These are phyloP conservation scores for Monopterus albus DNA, from an alignment of 2,113 vertebrate genomes.

Conservation along the genomic window DNA sequence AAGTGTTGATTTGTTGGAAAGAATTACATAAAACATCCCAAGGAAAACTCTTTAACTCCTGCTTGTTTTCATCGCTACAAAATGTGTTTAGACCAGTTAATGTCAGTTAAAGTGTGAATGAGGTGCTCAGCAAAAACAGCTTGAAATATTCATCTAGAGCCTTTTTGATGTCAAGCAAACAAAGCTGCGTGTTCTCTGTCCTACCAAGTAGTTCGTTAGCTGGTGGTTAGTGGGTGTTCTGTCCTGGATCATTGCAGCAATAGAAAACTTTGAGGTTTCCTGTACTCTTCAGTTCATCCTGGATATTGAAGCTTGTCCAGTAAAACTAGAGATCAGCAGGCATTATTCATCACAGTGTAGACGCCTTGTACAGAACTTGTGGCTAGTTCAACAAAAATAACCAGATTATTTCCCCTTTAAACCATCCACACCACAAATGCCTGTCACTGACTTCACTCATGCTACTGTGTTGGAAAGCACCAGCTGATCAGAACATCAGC, in stretches of 20 bases:
- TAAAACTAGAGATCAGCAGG: neutral
- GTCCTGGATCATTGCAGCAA: neutral
- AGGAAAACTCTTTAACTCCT: neutral
- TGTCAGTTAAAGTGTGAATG: neutral
- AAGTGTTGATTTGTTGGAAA: neutral
- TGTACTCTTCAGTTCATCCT: neutral
- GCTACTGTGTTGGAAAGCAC: neutral
- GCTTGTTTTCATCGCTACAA: neutral
- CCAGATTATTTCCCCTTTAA: neutral
- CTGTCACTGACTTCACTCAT: neutral
- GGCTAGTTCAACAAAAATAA: slow-evolving; percentile 1
- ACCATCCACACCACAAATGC: neutral
- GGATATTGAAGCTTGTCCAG: neutral
- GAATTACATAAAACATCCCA: neutral
- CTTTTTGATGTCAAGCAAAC: neutral
- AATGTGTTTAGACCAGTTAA: neutral
- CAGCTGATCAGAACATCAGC: too few species aligned
- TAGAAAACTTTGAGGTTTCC: neutral
- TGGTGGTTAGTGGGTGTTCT: neutral
- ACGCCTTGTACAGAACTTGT: neutral
- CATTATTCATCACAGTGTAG: neutral
- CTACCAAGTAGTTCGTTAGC: neutral
- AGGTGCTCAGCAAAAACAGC: neutral
- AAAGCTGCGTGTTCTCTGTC: slow-evolving; percentile 3
- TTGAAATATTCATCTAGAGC: neutral